Evolutionary conservation across 2,113 vertebrate species (phyloP), one percentile per base, ranked within the genome.

Genomic region (Periophthalmodon schlosseri): DNA sequence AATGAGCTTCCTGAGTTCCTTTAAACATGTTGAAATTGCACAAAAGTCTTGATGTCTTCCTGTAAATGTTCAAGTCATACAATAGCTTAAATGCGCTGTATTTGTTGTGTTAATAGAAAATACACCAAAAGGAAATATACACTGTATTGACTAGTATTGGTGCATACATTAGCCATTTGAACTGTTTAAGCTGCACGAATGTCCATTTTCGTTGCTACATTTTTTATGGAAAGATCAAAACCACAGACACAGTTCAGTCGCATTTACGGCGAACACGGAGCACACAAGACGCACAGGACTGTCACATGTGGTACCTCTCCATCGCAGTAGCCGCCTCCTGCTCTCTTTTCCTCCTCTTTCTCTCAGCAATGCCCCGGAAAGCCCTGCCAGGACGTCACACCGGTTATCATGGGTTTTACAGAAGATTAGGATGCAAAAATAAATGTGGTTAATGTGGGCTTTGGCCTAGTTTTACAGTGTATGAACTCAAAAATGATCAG

Each of bases 351-450:
- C 96, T 93, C 84, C 96, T 96, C 92, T 99, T 99, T 96, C 93
- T 95, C 91, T 99, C 97, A 86, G 96, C 96, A 95, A 95, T 95
- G 93, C 96, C 96, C 83, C 95, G 97, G 94, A 99, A 98, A 66
- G 95, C 96, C 96, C 97, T 98, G 96, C 93, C 94, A 92, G 95
- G 96, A 96, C 89, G 90, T 92, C 83, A 93, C 78, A 93, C 2
- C 69, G 69, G 36, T 92, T 87, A 89, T 78, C 80, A 68, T 56
- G 67, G 74, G 80, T 86, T 80, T 8, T 7, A 9, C 6, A 9
- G 18, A 54, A n/a, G 18, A 2, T 54, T 54, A 20, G 7, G 15
- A 56, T 2, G 10, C 52, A 56, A 56, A 21, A 8, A 50, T 21
- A 47, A 70, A 36, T 34, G 7, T 7, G 49, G 58, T n/a, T n/a